Evolutionary conservation across 1,140 invertebrate genomes (phyloP).

Genomic region (Caerostris darwini): DNA sequence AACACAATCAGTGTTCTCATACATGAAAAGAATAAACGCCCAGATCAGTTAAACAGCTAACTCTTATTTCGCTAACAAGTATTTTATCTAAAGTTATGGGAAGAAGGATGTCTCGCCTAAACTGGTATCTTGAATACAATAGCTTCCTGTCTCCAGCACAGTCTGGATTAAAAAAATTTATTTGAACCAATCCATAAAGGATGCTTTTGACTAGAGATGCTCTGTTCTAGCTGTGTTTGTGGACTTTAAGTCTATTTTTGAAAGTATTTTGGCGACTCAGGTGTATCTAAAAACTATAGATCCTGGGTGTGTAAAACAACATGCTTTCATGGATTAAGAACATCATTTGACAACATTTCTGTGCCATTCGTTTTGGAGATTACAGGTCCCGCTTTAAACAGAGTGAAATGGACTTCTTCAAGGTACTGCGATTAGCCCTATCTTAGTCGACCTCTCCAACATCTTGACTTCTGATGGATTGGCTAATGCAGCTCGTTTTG

Average conservation of each 20-base stretch:
- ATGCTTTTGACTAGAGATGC: neutral
- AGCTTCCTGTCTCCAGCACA: neutral
- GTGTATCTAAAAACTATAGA: neutral
- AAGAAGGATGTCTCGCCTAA: neutral
- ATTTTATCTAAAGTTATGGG: conserved; percentile 29
- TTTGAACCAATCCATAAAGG: conserved; percentile 10
- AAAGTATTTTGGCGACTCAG: neutral
- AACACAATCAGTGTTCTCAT: too few relatives aligned
- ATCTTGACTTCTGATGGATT: neutral
- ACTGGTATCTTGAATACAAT: neutral
- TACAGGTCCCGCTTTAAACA: neutral
- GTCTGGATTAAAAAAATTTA: neutral
- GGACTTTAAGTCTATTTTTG: conserved; percentile 42
- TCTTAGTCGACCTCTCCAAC: conserved; percentile 12
- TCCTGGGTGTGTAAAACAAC: neutral
- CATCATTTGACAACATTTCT: neutral
- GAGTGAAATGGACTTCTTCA: neutral
- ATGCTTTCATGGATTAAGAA: neutral
- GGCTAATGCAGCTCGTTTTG: neutral
- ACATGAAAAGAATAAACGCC: too few relatives aligned
- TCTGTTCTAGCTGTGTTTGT: conserved; percentile 27
- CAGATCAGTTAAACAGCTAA: too few relatives aligned
- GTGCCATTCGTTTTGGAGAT: neutral
- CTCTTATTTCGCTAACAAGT: neutral
- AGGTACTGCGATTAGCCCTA: neutral